Conservation (phyloP, 2,113 vertebrate species). For the Corythoichthys haematopterus region DNA sequence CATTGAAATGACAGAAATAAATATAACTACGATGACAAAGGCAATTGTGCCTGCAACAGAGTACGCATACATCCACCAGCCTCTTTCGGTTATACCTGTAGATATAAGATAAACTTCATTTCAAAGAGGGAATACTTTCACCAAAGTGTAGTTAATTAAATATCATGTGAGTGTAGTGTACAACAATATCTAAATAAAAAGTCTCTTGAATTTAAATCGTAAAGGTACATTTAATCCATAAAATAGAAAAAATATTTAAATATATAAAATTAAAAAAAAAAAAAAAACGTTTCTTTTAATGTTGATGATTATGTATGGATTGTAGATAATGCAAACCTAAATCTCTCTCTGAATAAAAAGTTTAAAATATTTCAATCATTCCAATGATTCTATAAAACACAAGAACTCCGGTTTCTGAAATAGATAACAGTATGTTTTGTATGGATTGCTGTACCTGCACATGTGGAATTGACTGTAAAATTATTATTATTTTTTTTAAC, state of each 20-base stretch:
- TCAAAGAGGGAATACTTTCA: not conserved
- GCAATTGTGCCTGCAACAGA: conserved; percentile 33
- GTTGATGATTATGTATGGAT: too few species aligned
- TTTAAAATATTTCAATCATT: too few species aligned
- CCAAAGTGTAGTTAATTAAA: not conserved
- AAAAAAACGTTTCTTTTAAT: not conserved
- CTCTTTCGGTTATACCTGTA: not conserved
- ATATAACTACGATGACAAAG: conserved; percentile 44
- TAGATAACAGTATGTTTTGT: too few species aligned
- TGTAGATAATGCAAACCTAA: too few species aligned
- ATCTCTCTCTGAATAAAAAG: too few species aligned
- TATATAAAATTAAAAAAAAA: not conserved
- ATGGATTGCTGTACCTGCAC: too few species aligned
- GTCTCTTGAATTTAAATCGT: too few species aligned
- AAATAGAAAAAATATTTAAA: too few species aligned
- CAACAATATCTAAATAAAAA: not conserved
- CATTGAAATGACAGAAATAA: conserved; percentile 40
- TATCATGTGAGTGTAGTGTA: not conserved
- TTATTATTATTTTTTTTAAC: not conserved
- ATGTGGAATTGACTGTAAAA: too few species aligned
- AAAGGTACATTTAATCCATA: too few species aligned
- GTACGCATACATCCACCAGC: conserved; percentile 34
- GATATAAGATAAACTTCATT: not conserved
- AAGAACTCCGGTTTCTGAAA: too few species aligned
- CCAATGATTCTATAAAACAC: too few species aligned